Percentiles rank a stretch among this genome's conserved stretches.
These are phyloP conservation scores for Tuta absoluta DNA, from an alignment of 2,888 invertebrate genomes.

Conservation along the genomic window DNA sequence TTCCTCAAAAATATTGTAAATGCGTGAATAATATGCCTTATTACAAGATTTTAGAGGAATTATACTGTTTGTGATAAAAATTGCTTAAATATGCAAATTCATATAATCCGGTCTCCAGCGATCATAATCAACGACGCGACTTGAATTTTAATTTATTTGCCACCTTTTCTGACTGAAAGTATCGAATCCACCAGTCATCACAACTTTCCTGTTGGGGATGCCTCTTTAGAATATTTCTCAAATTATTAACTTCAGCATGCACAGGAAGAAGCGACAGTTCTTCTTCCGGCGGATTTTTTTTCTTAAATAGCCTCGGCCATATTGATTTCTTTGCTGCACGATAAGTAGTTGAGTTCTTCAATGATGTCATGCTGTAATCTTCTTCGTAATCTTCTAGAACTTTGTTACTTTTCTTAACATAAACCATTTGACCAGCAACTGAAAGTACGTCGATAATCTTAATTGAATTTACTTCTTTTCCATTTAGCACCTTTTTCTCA, in stretches of 20 bases:
- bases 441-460: background rate
- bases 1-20: too few relatives aligned
- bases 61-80: too few relatives aligned
- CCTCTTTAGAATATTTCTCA: conserved; percentile 35
- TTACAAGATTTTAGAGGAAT: too few relatives aligned
- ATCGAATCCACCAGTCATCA: conserved; percentile 67
- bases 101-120: too few relatives aligned
- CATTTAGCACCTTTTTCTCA: too few relatives aligned
- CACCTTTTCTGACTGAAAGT: conserved; percentile 52
- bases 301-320: conserved; percentile 50
- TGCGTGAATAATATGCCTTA: too few relatives aligned
- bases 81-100: too few relatives aligned
- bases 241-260: conserved; percentile 41
- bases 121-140: too few relatives aligned
- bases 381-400: background rate
- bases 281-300: conserved; percentile 51
- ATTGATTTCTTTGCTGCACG: conserved; percentile 36
- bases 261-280: conserved; percentile 58
- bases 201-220: conserved; percentile 31
- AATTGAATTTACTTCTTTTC: too few relatives aligned
- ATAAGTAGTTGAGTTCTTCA: background rate
- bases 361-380: background rate
- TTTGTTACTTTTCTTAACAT: conserved; percentile 38
- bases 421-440: conserved; percentile 34
- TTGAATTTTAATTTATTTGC: too few relatives aligned